Percentiles rank a stretch among this genome's conserved stretches.
Conservation (phyloP, 2,888 invertebrate species). For the Hyposoter didymator region DNA sequence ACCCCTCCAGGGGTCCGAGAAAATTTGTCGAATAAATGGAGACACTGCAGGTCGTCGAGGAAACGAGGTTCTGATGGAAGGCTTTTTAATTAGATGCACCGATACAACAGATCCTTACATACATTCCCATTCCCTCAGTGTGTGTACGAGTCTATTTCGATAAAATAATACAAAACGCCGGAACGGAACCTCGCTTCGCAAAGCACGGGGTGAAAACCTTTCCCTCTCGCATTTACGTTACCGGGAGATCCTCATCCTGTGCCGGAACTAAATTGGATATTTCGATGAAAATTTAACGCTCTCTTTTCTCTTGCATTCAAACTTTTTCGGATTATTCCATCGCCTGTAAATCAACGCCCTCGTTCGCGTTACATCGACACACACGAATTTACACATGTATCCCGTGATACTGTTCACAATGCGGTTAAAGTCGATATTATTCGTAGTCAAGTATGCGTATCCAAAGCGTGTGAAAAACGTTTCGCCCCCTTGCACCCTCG, state of each 20-base stretch:
- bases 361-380: conserved; percentile 8
- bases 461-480: conserved; percentile 72
- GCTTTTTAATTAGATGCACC: conserved; percentile 63
- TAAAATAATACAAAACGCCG: conserved; percentile 52
- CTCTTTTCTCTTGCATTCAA: conserved; percentile 10
- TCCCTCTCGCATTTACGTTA: conserved; percentile 38
- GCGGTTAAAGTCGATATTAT: conserved; percentile 66
- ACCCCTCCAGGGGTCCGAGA: conserved; percentile 14
- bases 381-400: neutral
- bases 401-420: conserved; percentile 15
- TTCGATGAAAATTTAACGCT: conserved; percentile 46
- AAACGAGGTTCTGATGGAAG: conserved; percentile 26
- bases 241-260: conserved; percentile 35
- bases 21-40: conserved; percentile 24
- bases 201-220: conserved; percentile 61
- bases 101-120: conserved; percentile 45
- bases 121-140: neutral
- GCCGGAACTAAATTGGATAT: conserved; percentile 66
- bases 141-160: conserved; percentile 14
- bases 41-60: conserved; percentile 41
- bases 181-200: conserved; percentile 63
- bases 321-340: conserved; percentile 28
- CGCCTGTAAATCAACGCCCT: conserved; percentile 64
- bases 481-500: conserved; percentile 64
- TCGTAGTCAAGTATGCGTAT: conserved; percentile 71